Evolutionary conservation across 2,113 vertebrate species (phyloP).

Genomic region (Dasyurus viverrinus): DNA sequence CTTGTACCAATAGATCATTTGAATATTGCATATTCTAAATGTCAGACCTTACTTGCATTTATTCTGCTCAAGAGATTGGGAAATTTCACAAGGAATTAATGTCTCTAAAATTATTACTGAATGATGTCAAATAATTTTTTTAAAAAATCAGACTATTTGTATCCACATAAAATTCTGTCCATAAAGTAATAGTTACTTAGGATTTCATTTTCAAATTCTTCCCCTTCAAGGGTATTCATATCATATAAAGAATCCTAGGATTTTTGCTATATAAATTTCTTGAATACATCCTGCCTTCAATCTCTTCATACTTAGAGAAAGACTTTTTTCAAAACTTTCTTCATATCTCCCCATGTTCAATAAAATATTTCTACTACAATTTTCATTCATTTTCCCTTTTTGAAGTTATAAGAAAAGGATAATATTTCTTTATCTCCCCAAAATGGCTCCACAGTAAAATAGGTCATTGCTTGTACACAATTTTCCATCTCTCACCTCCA

Average conservation of each 20-base stretch:
- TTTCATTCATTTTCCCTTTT: neutral
- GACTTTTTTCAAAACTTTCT: conserved; percentile 33
- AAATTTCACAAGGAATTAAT: neutral
- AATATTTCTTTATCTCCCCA: neutral
- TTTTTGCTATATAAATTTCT: neutral
- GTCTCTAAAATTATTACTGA: conserved; percentile 1
- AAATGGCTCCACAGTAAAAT: neutral
- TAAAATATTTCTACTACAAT: neutral
- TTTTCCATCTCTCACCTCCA: neutral
- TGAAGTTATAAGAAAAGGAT: neutral
- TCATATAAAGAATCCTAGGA: neutral
- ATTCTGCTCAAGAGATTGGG: conserved; percentile 11
- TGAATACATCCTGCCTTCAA: neutral
- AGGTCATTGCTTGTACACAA: neutral
- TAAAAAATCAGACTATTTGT: conserved; percentile 16
- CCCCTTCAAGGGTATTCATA: neutral
- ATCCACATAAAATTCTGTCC: conserved; percentile 25
- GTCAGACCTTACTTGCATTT: neutral
- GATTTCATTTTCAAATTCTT: neutral
- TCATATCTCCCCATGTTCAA: neutral
- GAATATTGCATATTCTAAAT: neutral
- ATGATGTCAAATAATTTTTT: neutral
- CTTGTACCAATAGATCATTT: neutral
- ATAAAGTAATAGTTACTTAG: conserved; percentile 31
- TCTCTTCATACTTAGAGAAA: conserved; percentile 42